Percentiles rank a stretch among this genome's conserved stretches.
Evolutionary conservation across 2,797 vertebrate genomes (phyloP).

Genomic region (Eptatretus atami): DNA sequence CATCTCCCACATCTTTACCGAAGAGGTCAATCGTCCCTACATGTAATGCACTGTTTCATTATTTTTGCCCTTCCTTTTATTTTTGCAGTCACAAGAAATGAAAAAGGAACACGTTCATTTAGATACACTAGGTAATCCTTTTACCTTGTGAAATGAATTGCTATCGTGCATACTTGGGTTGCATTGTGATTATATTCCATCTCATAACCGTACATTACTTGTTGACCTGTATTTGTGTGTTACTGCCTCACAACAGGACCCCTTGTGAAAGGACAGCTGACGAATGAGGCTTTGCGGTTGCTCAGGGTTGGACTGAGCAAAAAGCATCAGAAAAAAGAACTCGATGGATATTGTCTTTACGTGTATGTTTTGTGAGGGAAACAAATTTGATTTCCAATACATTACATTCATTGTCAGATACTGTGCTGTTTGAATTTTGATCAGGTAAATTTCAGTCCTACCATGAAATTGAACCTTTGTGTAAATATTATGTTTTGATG

Average conservation of each 20-base stretch:
- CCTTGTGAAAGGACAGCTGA: slow-evolving; percentile 84
- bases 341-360: slow-evolving; percentile 83
- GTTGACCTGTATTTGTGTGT: not conserved
- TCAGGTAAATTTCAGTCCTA: not conserved
- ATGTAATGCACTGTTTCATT: too few species aligned
- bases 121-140: too few species aligned
- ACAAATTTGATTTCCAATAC: not conserved
- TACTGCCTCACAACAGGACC: slow-evolving; percentile 26
- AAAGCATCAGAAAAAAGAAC: slow-evolving; percentile 53
- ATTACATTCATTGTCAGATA: not conserved
- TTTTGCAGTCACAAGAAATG: too few species aligned
- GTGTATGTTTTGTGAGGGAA: slow-evolving; percentile 24
- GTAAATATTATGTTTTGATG: not conserved
- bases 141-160: too few species aligned
- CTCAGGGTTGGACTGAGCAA: slow-evolving; percentile 78
- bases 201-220: too few species aligned
- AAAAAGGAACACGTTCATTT: too few species aligned
- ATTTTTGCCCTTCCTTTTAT: too few species aligned
- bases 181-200: too few species aligned
- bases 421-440: not conserved
- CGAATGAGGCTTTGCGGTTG: slow-evolving; percentile 69
- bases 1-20: too few species aligned
- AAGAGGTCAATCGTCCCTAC: too few species aligned
- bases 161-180: too few species aligned
- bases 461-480: not conserved